Evolutionary conservation across 2,797 vertebrate species (phyloP), one percentile per base, ranked within the genome.

Genomic region (Gambusia yucatana): DNA sequence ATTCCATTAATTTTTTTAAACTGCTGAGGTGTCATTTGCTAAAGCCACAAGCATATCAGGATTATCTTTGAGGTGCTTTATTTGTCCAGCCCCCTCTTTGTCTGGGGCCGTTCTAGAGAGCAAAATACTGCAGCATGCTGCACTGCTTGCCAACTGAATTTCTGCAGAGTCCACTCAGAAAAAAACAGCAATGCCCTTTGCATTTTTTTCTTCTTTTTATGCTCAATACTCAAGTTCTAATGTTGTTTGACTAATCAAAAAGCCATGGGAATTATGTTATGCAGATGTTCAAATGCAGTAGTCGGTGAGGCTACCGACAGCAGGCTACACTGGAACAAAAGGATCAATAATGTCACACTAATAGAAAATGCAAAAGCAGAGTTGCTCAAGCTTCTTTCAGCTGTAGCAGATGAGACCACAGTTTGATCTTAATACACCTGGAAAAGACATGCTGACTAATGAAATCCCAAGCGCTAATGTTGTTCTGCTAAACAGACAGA

Each of bases 111-210:
- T 28, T 77, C 72, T 59, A 79, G 43, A 30, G 78, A 74, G 78
- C 76, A 84, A 81, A 83, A 65, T 87, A 78, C 87, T 83, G 90
- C 88, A 91, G 83, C 46, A 55, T 74, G 75, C 85, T 88, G 89
- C 83, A 83, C 80, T 77, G 84, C 83, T 83, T 85, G 69, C 76
- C 72, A 73, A 30, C 9, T 33, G 55, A 73, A 75, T 33, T 81
- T 85, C 77, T 76, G 87, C 87, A 86, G 77, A 84, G 72, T 79
- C 39, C 50, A 70, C 71, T 78, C 59, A 73, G 30, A 86, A 28
- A 71, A 81, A 63, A 17, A 50, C 22, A 9, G 59, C 80, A 65
- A 61, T 75, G 16, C 11, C 6, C 20, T 52, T 6, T 16, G 0
- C 39, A 28, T 44, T 2, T 41, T 72, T 41, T 6, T 33, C 14